Conservation (phyloP, 1,140 invertebrate genomes). For the Drosophila funebris region DNA sequence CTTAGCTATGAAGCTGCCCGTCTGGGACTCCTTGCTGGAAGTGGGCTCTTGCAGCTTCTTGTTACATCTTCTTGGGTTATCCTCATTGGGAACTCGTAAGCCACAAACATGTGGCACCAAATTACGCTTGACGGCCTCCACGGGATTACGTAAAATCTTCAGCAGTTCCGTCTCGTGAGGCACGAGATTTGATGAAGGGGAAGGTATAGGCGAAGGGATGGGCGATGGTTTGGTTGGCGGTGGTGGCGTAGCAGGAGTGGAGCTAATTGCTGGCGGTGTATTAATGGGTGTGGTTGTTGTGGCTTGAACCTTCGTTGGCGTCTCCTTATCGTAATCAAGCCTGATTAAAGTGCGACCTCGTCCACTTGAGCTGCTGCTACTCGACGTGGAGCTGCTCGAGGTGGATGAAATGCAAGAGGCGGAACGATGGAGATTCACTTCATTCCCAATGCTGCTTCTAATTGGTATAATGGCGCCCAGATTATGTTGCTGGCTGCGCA, state of each 20-base stretch:
- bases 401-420: constrained; percentile 76
- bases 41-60: constrained; percentile 48
- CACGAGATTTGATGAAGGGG: constrained; percentile 31
- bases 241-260: constrained; percentile 22
- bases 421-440: constrained; percentile 73
- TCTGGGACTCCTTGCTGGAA: constrained; percentile 4
- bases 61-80: constrained; percentile 1
- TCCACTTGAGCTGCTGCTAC: constrained; percentile 58
- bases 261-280: constrained; percentile 43
- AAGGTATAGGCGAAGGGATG: not conserved
- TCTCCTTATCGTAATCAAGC: constrained; percentile 71
- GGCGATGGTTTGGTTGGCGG: not conserved
- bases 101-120: constrained; percentile 90
- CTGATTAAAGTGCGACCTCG: constrained; percentile 73
- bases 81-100: constrained; percentile 23
- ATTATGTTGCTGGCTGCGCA: constrained; percentile 59
- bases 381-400: constrained; percentile 75
- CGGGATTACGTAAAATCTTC: constrained; percentile 87
- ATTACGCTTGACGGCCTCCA: constrained; percentile 88
- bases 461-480: constrained; percentile 77
- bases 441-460: constrained; percentile 39
- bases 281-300: constrained; percentile 64
- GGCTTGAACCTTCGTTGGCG: constrained; percentile 27
- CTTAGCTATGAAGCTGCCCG: constrained; percentile 84
- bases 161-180: constrained; percentile 84